These are phyloP conservation scores for Microctonus aethiopoides DNA, from an alignment of 2,888 invertebrate genomes.

Conservation along the genomic window DNA sequence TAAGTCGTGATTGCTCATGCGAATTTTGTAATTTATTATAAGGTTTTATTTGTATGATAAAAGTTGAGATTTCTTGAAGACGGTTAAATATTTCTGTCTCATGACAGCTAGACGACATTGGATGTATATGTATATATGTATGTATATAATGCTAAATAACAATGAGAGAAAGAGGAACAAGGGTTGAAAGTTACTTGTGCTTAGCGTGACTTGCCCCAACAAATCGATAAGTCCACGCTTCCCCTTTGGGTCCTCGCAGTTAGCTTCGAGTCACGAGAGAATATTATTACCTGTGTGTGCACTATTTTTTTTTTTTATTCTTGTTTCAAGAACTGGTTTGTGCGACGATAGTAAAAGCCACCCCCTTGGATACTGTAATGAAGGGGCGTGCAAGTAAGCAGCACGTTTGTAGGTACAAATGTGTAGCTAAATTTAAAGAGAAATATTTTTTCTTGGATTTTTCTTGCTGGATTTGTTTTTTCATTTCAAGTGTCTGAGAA, in stretches of 20 bases:
- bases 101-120: conserved; percentile 3
- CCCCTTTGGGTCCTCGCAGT: conserved; percentile 2
- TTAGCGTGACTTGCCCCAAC: conserved; percentile 57
- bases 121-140: neutral
- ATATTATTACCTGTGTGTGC: conserved; percentile 46
- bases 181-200: conserved; percentile 37
- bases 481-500: neutral
- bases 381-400: neutral
- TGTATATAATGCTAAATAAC: neutral
- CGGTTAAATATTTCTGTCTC: neutral
- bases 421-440: neutral
- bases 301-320: neutral
- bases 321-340: conserved; percentile 14
- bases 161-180: neutral
- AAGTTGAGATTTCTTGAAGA: conserved; percentile 5
- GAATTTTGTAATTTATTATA: too few relatives aligned
- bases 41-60: conserved; percentile 5
- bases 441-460: neutral
- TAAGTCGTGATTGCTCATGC: neutral
- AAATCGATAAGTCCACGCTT: conserved; percentile 26
- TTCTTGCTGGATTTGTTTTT: neutral
- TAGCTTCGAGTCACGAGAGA: conserved; percentile 56
- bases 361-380: neutral
- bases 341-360: conserved; percentile 20
- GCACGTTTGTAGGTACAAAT: neutral